phyloP scores from a whole-genome alignment of 2,797 vertebrate species.

The Prunella strophiata region DNA sequence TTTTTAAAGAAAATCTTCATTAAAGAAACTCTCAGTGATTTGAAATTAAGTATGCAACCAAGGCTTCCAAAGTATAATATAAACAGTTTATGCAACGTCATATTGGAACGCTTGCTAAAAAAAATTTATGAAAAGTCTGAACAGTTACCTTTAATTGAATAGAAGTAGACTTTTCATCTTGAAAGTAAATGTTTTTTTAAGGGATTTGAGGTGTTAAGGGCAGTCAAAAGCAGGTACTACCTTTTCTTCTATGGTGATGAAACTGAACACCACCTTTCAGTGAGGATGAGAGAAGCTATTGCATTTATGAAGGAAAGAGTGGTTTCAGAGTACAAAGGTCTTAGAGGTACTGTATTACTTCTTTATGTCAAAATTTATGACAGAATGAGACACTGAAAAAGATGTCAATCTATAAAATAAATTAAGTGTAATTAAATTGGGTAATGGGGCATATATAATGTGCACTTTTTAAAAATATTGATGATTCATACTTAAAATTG shows the following conservation, averaged over 20 bases:
- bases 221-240: background rate
- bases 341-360: background rate
- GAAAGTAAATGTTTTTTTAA: background rate
- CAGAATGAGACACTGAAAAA: constrained; percentile 19
- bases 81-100: background rate
- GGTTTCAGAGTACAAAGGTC: background rate
- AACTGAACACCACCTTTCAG: background rate
- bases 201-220: background rate
- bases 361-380: background rate
- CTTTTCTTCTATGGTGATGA: background rate
- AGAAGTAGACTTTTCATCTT: background rate
- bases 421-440: constrained; percentile 18
- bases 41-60: background rate
- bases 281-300: background rate
- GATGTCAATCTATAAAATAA: background rate
- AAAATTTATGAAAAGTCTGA: background rate
- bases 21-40: background rate
- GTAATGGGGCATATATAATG: background rate
- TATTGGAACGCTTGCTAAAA: background rate
- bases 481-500: background rate
- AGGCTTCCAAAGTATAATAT: background rate
- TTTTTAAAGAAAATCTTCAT: background rate
- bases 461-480: background rate
- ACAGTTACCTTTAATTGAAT: background rate
- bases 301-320: background rate